These are phyloP conservation scores for Dascillus cervinus DNA, from an alignment of 2,888 invertebrate genomes.

Conservation along the genomic window DNA sequence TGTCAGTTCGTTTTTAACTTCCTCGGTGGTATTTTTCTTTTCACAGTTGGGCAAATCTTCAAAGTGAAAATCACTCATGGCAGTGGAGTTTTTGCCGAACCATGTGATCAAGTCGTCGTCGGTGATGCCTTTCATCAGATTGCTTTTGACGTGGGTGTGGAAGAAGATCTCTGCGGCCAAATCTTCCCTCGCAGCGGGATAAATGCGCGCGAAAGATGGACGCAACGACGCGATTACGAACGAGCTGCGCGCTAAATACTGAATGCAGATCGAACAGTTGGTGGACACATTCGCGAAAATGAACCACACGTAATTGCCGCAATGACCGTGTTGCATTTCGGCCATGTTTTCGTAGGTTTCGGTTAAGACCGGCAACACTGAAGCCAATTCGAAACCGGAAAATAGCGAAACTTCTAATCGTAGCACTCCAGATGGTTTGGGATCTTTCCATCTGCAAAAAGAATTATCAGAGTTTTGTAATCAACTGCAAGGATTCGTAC, in stretches of 20 bases:
- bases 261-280: conserved; percentile 55
- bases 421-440: conserved; percentile 52
- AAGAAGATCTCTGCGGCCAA: conserved; percentile 58
- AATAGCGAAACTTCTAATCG: conserved; percentile 55
- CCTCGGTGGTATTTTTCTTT: conserved; percentile 5
- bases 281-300: conserved; percentile 56
- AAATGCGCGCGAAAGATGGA: conserved; percentile 56
- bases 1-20: conserved; percentile 6
- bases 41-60: conserved; percentile 2
- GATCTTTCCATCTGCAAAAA: conserved; percentile 51
- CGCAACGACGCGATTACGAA: conserved; percentile 54
- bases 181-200: conserved; percentile 54
- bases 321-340: conserved; percentile 53
- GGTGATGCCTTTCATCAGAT: conserved; percentile 52
- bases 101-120: conserved; percentile 61
- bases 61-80: conserved; percentile 26
- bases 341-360: conserved; percentile 51
- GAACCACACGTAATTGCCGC: conserved; percentile 57
- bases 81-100: conserved; percentile 54
- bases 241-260: conserved; percentile 51
- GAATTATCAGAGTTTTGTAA: conserved; percentile 1
- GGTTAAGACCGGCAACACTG: conserved; percentile 40
- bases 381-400: conserved; percentile 56
- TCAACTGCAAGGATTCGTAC: conserved; percentile 32
- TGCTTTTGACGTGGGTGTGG: conserved; percentile 53